Conservation (phyloP, 2,113 vertebrate species). For the Sorex fumeus region DNA sequence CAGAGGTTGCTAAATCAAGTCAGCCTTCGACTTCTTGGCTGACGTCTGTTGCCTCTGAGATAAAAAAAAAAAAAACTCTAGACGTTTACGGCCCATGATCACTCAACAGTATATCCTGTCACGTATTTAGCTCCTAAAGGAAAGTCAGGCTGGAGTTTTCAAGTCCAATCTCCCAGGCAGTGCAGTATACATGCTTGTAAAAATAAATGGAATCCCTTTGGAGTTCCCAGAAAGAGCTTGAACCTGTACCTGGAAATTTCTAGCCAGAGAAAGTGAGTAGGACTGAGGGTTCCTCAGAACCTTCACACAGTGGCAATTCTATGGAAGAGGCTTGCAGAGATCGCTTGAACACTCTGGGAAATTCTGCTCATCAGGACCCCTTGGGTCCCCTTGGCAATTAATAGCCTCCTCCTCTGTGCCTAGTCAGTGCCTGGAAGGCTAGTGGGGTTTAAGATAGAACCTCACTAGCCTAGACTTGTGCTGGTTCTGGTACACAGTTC, state of each 20-base stretch:
- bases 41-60: neutral
- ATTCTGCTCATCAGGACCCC: neutral
- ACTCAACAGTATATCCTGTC: neutral
- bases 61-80: neutral
- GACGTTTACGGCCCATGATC: neutral
- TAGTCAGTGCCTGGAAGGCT: neutral
- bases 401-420: neutral
- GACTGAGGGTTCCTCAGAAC: neutral
- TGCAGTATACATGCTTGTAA: neutral
- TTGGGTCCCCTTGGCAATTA: neutral
- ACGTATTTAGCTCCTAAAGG: neutral
- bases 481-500: neutral
- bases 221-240: constrained; percentile 32
- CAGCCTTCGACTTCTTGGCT: neutral
- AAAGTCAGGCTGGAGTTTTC: neutral
- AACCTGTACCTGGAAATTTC: neutral
- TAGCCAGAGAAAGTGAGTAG: neutral
- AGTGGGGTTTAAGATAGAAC: rapidly evolving
- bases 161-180: neutral
- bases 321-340: neutral
- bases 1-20: neutral
- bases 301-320: neutral
- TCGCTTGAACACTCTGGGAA: neutral
- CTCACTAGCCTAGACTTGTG: neutral
- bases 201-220: neutral